Conservation (phyloP, 2,113 vertebrate genomes). For the Tachysurus fulvidraco region DNA sequence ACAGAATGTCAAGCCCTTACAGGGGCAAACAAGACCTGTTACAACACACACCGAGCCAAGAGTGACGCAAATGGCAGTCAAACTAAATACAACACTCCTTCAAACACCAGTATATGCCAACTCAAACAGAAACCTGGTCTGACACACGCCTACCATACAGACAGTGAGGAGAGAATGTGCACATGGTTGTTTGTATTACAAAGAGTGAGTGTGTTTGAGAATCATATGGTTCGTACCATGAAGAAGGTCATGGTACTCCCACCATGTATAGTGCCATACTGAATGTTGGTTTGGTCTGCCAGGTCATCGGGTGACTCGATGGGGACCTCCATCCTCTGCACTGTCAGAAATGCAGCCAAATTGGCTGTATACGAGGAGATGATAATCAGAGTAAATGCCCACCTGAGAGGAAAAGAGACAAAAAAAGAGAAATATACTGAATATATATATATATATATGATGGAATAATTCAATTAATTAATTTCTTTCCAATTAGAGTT, state of each 20-base stretch:
- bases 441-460: not conserved
- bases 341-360: slow-evolving; percentile 89
- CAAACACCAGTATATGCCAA: slow-evolving; percentile 17
- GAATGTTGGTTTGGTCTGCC: slow-evolving; percentile 92
- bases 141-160: not conserved
- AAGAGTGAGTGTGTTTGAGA: not conserved
- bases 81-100: slow-evolving; percentile 20
- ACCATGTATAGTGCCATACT: slow-evolving; percentile 91
- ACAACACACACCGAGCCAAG: not conserved
- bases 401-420: slow-evolving; percentile 69
- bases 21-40: not conserved
- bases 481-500: too few species aligned
- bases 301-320: slow-evolving; percentile 89
- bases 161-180: not conserved
- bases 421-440: not conserved
- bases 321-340: slow-evolving; percentile 92
- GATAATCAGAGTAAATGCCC: slow-evolving; percentile 95
- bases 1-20: slow-evolving; percentile 6
- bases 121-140: slow-evolving; percentile 12
- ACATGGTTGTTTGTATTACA: not conserved
- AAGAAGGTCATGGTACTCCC: slow-evolving; percentile 97
- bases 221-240: slow-evolving; percentile 71
- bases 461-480: not conserved
- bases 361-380: slow-evolving; percentile 97
- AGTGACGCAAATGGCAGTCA: slow-evolving; percentile 14